Evolutionary conservation across 2,113 vertebrate species (phyloP), one percentile per base, ranked within the genome.

Genomic region (Mugil cephalus): DNA sequence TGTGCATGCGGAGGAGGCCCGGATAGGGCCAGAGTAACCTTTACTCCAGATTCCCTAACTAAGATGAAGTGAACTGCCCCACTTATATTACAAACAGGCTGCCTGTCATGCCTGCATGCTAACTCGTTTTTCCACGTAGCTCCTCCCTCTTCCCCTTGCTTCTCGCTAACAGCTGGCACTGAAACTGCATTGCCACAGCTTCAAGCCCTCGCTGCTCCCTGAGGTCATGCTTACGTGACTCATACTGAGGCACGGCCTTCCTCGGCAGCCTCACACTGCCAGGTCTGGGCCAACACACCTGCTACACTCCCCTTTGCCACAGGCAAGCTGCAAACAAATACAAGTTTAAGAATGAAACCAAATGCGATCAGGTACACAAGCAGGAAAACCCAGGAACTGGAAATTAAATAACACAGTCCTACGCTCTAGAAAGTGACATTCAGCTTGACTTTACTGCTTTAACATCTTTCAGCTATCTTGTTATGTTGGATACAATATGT

Each of bases 11-110:
- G 77, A 82, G 67, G 77, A 82, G 83, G 88, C 89, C 87, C 72
- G 80, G 70, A 84, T 84, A 77, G 78, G 86, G 84, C 81, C 63
- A 65, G 77, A 1, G 17, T 84, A 90, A 93, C 92, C 91, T 92
- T 93, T 93, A 87, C 91, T 91, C 91, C 69, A 91, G 79, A 91
- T 91, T 83, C 88, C 48, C 77, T 48, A 51, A 84, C 81, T 58
- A 71, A 86, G 82, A 83, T 85, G 65, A 88, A 75, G 73, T 62
- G 47, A 74, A 67, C 82, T 87, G 85, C 54, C 90, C 84, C 70
- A 85, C 77, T 91, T 87, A 75, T 88, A 91, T 89, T 80, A 90
- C 87, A 82, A 92, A 83, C 88, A 86, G 74, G 80, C 85, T 67
- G 80, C 80, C 74, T 82, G 70, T 86, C 87, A 85, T 88, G 74